Percentiles rank a stretch among this genome's conserved stretches.
phyloP scores from a whole-genome alignment of 2,797 vertebrate species.

The Pygocentrus nattereri region DNA sequence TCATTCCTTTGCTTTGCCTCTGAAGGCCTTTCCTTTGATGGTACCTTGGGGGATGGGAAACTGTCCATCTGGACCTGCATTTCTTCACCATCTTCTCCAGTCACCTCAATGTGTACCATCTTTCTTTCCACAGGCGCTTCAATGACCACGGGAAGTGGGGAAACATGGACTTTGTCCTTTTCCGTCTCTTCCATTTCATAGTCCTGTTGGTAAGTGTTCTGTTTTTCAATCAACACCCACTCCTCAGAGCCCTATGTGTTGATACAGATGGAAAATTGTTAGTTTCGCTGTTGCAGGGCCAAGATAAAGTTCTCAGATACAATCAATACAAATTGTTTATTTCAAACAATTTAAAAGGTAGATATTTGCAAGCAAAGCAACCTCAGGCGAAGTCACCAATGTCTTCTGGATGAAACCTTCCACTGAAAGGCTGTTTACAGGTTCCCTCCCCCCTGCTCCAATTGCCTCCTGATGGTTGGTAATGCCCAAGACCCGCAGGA shows the following conservation, averaged over 20 bases:
- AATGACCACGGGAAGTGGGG: slow-evolving; percentile 50
- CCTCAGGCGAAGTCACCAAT: slow-evolving; percentile 94
- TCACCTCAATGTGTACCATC: slow-evolving; percentile 77
- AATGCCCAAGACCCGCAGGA: slow-evolving; percentile 65
- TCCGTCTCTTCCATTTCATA: slow-evolving; percentile 78
- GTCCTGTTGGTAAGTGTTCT: slow-evolving; percentile 83
- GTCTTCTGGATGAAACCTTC: slow-evolving; percentile 97
- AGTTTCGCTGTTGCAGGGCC: slow-evolving; percentile 75
- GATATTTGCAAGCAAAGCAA: slow-evolving; percentile 77
- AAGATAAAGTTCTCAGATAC: slow-evolving; percentile 50
- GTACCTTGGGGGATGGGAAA: slow-evolving; percentile 67
- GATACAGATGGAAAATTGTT: slow-evolving; percentile 97
- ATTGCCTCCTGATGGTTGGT: slow-evolving; percentile 84
- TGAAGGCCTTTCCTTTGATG: slow-evolving; percentile 50
- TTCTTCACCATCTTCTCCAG: slow-evolving; percentile 75
- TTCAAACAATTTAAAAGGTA: slow-evolving; percentile 38
- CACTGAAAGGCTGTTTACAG: slow-evolving; percentile 87
- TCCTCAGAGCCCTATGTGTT: slow-evolving; percentile 98
- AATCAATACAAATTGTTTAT: slow-evolving; percentile 46
- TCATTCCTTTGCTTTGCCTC: slow-evolving; percentile 34
- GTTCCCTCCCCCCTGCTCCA: slow-evolving; percentile 84
- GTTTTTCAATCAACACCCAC: slow-evolving; percentile 99
- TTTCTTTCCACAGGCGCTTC: slow-evolving; percentile 74
- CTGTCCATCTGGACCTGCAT: slow-evolving; percentile 76
- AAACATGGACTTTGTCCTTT: slow-evolving; percentile 68